A percentile compares a stretch with the other conserved stretches of the same genome.
These are phyloP conservation scores for Ypsolopha scabrella DNA, from an alignment of 2,888 invertebrate species.

Conservation along the genomic window DNA sequence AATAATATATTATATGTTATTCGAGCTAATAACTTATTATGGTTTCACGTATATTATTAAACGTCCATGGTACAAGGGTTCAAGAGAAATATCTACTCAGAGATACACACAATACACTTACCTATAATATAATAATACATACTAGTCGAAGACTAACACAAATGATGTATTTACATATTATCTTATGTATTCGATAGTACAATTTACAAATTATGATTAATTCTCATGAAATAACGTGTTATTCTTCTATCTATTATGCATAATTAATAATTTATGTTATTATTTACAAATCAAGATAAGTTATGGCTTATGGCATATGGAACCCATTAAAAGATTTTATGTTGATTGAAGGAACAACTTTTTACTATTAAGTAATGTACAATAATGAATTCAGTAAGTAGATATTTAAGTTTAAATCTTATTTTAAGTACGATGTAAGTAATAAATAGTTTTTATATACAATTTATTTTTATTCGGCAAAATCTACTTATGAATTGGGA, in stretches of 20 bases:
- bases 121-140: constrained; percentile 14
- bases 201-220: constrained; percentile 14
- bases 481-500: no score
- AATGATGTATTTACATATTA: background rate
- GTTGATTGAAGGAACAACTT: constrained; percentile 28
- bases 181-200: constrained; percentile 7
- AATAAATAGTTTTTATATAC: constrained; percentile 40
- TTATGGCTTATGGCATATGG: constrained; percentile 23
- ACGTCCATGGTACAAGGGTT: no score
- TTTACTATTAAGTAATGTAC: constrained; percentile 19
- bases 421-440: constrained; percentile 32
- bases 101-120: constrained; percentile 46
- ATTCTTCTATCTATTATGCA: background rate
- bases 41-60: no score
- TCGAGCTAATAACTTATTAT: no score
- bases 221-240: background rate
- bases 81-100: constrained; percentile 14
- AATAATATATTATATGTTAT: no score
- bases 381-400: constrained; percentile 14
- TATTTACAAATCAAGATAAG: constrained; percentile 12
- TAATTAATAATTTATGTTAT: constrained; percentile 1
- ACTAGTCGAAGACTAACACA: constrained; percentile 9
- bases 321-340: background rate
- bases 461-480: constrained; percentile 6
- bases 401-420: background rate